Evolutionary conservation across 2,888 invertebrate species (phyloP).

Genomic region (Melanargia galathea): DNA sequence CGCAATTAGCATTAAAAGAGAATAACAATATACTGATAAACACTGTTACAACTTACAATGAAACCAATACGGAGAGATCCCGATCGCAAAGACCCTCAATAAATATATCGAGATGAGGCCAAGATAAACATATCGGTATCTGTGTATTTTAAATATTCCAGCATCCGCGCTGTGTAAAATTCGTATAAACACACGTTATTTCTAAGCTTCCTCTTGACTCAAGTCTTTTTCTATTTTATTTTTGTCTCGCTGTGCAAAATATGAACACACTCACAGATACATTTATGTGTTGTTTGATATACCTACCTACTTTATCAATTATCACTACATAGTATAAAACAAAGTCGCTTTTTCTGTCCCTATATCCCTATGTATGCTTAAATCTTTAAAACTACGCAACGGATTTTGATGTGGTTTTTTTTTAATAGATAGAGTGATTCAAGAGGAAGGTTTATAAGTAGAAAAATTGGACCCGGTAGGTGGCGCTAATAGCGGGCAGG

Average conservation of each 20-base stretch:
- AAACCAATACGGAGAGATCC: slow-evolving; percentile 68
- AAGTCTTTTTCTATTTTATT: slow-evolving; percentile 1
- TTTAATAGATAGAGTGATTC: too few relatives aligned
- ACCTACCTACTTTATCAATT: too few relatives aligned
- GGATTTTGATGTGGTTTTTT: too few relatives aligned
- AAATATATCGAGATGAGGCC: slow-evolving; percentile 77
- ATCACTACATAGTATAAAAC: too few relatives aligned
- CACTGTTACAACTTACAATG: slow-evolving; percentile 58
- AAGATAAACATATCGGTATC: slow-evolving; percentile 74
- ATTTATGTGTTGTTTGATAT: too few relatives aligned
- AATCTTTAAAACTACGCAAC: too few relatives aligned
- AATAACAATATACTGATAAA: slow-evolving; percentile 58
- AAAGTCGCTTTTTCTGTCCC: too few relatives aligned
- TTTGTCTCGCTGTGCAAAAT: not conserved
- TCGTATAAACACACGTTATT: slow-evolving; percentile 32
- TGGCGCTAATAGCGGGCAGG: too few relatives aligned
- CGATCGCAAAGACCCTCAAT: slow-evolving; percentile 69
- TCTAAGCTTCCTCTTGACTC: not conserved
- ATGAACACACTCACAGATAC: too few relatives aligned
- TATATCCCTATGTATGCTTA: too few relatives aligned
- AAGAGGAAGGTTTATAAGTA: too few relatives aligned
- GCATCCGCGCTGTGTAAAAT: slow-evolving; percentile 68
- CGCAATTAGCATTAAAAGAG: slow-evolving; percentile 48
- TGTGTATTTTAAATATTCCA: slow-evolving; percentile 76
- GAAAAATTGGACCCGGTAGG: too few relatives aligned